A percentile compares a stretch with the other conserved stretches of the same genome.
Conservation (phyloP, 2,113 vertebrate species). For the Arothron firmamentum region DNA sequence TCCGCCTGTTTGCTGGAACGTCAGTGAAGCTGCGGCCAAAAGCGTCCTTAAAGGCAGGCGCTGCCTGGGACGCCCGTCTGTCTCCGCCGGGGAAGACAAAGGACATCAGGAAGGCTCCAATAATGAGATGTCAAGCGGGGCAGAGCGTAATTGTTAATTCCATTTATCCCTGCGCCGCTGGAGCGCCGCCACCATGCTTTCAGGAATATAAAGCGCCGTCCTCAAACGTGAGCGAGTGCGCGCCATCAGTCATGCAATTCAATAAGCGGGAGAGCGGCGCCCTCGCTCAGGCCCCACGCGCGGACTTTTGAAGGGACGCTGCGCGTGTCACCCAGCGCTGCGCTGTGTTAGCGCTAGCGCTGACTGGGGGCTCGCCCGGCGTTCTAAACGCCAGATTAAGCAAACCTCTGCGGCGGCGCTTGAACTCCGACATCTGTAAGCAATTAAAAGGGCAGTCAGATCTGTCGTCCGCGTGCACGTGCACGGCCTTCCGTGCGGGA, state of each 20-base stretch:
- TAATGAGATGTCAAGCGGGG: constrained; percentile 72
- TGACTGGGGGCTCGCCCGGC: constrained; percentile 35
- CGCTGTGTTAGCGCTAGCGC: constrained; percentile 25
- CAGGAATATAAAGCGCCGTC: constrained; percentile 70
- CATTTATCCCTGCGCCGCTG: constrained; percentile 68
- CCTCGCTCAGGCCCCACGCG: constrained; percentile 9
- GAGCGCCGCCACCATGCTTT: constrained; percentile 67
- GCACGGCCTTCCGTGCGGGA: too few relatives aligned
- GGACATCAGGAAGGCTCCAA: constrained; percentile 66
- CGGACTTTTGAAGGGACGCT: background rate
- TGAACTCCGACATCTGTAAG: constrained; percentile 19
- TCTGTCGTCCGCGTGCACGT: too few relatives aligned
- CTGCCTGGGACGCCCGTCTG: constrained; percentile 32
- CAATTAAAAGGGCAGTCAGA: constrained; percentile 26
- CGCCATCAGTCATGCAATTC: constrained; percentile 57
- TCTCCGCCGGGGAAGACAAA: constrained; percentile 45
- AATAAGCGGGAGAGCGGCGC: constrained; percentile 29
- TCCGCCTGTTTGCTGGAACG: constrained; percentile 65
- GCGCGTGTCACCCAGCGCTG: too few relatives aligned
- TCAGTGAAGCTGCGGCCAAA: constrained; percentile 67
- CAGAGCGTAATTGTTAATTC: constrained; percentile 71
- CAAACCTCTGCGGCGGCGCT: constrained; percentile 27
- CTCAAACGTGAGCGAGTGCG: constrained; percentile 56
- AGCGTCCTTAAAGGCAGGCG: constrained; percentile 66
- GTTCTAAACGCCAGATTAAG: constrained; percentile 31